A percentile compares a stretch with the other conserved stretches of the same genome.
Evolutionary conservation across 2,888 invertebrate species (phyloP).

Genomic region (Dicycla oo): DNA sequence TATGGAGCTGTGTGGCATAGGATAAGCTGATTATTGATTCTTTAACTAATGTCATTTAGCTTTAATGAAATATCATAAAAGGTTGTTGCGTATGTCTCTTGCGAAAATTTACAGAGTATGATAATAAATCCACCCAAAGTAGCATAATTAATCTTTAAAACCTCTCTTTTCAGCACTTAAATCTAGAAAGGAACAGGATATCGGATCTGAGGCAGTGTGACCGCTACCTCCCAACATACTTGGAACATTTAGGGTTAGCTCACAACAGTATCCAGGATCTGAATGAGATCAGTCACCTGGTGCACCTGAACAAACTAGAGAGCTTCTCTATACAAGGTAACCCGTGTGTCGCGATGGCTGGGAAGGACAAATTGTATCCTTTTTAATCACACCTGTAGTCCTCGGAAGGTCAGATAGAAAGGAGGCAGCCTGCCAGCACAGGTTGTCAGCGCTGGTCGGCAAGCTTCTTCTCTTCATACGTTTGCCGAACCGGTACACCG

Average conservation of each 20-base stretch:
- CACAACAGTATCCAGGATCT: slow-evolving; percentile 96
- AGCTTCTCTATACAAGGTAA: slow-evolving; percentile 96
- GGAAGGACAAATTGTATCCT: slow-evolving; percentile 94
- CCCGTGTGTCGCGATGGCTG: slow-evolving; percentile 95
- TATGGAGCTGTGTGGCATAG: too few relatives aligned
- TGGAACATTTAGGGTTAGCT: slow-evolving; percentile 94
- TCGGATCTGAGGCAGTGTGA: slow-evolving; percentile 95
- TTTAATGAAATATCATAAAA: neutral
- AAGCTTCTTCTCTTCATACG: neutral
- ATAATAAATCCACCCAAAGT: neutral
- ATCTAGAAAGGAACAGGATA: slow-evolving; percentile 96
- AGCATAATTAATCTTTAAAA: neutral
- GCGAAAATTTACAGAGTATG: too few relatives aligned
- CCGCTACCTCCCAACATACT: slow-evolving; percentile 94
- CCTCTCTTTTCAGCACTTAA: slow-evolving; percentile 92
- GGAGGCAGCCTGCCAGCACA: neutral
- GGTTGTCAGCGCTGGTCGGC: neutral
- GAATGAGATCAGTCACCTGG: slow-evolving; percentile 96
- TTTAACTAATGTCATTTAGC: neutral
- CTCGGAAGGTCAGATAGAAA: neutral
- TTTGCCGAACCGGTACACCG: neutral
- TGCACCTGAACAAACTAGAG: slow-evolving; percentile 93
- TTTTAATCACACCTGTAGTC: slow-evolving; percentile 70
- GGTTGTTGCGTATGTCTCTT: neutral
- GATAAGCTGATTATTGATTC: too few relatives aligned